Evolutionary conservation across 2,797 vertebrate genomes (phyloP), one percentile per base, ranked within the genome.

Genomic region (Onychomys arenicola): DNA sequence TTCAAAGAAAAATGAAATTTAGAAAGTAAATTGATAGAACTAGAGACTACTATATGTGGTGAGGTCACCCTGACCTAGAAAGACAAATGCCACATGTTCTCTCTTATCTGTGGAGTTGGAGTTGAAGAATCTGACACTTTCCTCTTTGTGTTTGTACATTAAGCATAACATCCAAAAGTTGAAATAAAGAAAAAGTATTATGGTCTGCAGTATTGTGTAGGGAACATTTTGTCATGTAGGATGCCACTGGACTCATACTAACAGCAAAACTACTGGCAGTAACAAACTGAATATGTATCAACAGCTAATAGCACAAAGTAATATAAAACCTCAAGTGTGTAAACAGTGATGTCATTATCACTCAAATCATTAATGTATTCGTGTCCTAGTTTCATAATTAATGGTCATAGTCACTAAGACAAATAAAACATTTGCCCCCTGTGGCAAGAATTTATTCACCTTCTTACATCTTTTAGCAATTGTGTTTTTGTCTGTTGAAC

Each of bases 401-500:
- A 63, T 78, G 80, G 83, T 84, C 59, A 86, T 86, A 94, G 14
- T 73, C 81, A 61, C 8, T 43, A 29, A 61, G 81, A 61, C 34
- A 85, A 85, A 49, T 52, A 34, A 13, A 13, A 34, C 32, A 14
- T 29, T 13, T 8, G n/a, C 21, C 43, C 32, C 21, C 11, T 5
- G 12, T 25, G 32, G 4, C 61, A 75, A 91, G 40, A 59, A 27
- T 95, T 96, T 46, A 86, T 91, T 91, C 7, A 9, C 17, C 92
- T 94, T 85, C 12, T 63, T 91, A 11, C 57, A 46, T 71, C 16
- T 88, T 88, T 93, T 84, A 40, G 16, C 34, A 59, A 29, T 34
- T 93, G 27, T n/a, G 82, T 69, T 32, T 83, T 14, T 93, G 19
- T 71, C 32, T 96, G 14, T 86, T 85, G 67, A 96, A 71, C 40